Evolutionary conservation across 2,113 vertebrate species (phyloP), one percentile per base, ranked within the genome.

Genomic region (Ibidorhyncha struthersii): DNA sequence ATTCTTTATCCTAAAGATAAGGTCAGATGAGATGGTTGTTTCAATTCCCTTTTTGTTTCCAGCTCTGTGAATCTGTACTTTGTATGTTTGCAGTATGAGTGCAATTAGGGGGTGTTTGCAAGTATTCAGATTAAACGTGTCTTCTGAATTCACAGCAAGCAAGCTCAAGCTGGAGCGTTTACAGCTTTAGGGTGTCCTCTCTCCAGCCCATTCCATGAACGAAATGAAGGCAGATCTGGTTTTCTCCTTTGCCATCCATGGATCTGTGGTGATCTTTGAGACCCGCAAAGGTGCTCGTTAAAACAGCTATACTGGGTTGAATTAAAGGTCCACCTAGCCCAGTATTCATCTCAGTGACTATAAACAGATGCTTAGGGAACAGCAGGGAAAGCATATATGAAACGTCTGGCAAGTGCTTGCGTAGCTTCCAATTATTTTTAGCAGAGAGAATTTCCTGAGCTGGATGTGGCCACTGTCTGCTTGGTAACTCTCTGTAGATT

Each of bases 401-500:
- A 86, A 41, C 12, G 7, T 67, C 58, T 86, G 9, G 3, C 49
- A 89, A 73, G 36, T 59, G 49, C 49, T 79, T 77, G 76, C 72
- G 55, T 81, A 26, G 36, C 76, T 95, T 92, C 58, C 67, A 47
- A 65, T 82, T 93, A 94, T 93, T 96, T 97, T 95, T 85, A 96
- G 87, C 80, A 86, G 29, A 69, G 86, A 92, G 72, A 91, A 82
- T 94, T 97, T 95, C 90, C 90, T 93, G 90, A 95, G 56, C 84
- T 87, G 84, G 61, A 95, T 72, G 36, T 61, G 65, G 38, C 61
- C 45, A 29, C 78, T 91, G 49, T 69, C 62, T 76, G 52, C 82
- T 72, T 70, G 58, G 53, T 56, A 90, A 85, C 21, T 7, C 43
- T 36, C 49, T 45, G 58, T 27, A 76, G 43, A 26, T 85, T 79